Evolutionary conservation across 1,140 invertebrate genomes (phyloP).

Genomic region (Drusus annulatus): DNA sequence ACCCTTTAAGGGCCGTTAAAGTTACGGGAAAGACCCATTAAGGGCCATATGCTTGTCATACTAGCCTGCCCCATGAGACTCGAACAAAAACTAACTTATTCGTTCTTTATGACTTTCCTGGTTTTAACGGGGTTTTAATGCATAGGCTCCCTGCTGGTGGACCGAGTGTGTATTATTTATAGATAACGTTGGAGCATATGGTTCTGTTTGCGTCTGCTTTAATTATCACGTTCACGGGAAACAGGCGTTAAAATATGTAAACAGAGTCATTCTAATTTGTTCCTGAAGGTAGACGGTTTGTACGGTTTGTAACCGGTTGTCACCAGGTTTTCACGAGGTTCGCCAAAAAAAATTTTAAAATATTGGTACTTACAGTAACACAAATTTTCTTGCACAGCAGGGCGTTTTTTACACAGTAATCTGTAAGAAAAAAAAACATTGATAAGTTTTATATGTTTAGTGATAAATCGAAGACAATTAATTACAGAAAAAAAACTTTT

Average conservation of each 20-base stretch:
- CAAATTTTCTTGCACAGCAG: neutral
- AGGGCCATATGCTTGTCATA: neutral
- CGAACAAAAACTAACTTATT: neutral
- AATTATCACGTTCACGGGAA: neutral
- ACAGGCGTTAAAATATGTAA: neutral
- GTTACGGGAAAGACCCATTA: neutral
- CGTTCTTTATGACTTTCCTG: neutral
- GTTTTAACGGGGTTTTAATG: neutral
- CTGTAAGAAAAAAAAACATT: too few relatives aligned
- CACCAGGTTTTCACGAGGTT: too few relatives aligned
- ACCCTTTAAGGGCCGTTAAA: slow-evolving; percentile 26
- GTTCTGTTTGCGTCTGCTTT: neutral
- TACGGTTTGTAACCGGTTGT: too few relatives aligned
- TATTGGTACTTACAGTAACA: neutral
- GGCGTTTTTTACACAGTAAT: too few relatives aligned
- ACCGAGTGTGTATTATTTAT: neutral
- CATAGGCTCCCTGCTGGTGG: neutral
- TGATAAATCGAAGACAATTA: too few relatives aligned
- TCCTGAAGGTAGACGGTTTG: too few relatives aligned
- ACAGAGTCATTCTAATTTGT: too few relatives aligned
- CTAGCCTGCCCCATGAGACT: neutral
- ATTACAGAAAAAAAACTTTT: too few relatives aligned
- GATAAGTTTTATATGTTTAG: too few relatives aligned
- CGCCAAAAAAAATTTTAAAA: too few relatives aligned
- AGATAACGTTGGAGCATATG: slow-evolving; percentile 23